Evolutionary conservation across 1,140 invertebrate species (phyloP).

Genomic region (Conopomorpha cramerella): DNA sequence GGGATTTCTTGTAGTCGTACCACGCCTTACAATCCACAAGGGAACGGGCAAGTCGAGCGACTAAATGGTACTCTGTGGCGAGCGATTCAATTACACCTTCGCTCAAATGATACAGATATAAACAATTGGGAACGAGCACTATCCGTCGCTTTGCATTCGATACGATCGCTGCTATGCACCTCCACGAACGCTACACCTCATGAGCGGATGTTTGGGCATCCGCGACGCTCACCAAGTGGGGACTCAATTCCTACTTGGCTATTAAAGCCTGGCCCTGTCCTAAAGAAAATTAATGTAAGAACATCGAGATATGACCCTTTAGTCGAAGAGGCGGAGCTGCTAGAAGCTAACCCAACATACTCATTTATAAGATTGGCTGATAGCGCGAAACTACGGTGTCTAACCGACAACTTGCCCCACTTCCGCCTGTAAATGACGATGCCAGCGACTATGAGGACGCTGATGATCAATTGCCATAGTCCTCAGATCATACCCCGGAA

Average conservation of each 20-base stretch:
- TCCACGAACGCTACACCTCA: constrained; percentile 13
- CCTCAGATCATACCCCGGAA: background rate
- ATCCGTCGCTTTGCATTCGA: constrained; percentile 7
- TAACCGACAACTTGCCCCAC: constrained; percentile 10
- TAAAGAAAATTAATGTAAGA: constrained; percentile 10
- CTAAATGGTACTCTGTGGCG: constrained; percentile 5
- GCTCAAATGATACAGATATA: background rate
- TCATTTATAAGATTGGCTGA: constrained; percentile 9
- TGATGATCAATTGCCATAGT: too few relatives aligned
- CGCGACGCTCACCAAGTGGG: constrained; percentile 6
- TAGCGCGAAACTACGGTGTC: constrained; percentile 9
- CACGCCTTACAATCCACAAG: background rate
- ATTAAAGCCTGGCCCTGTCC: constrained; percentile 5
- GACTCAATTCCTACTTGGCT: constrained; percentile 12
- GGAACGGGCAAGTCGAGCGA: constrained; percentile 3
- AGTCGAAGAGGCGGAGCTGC: constrained; percentile 11
- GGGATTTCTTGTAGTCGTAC: background rate
- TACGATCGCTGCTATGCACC: constrained; percentile 13
- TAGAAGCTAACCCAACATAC: constrained; percentile 11
- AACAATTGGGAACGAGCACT: constrained; percentile 8
- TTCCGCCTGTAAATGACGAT: background rate
- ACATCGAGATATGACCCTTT: constrained; percentile 9
- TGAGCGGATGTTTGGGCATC: constrained; percentile 12
- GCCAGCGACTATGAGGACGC: background rate
- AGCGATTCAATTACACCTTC: constrained; percentile 5